phyloP scores from a whole-genome alignment of 2,113 vertebrate genomes.

The Dromiciops gliroides region DNA sequence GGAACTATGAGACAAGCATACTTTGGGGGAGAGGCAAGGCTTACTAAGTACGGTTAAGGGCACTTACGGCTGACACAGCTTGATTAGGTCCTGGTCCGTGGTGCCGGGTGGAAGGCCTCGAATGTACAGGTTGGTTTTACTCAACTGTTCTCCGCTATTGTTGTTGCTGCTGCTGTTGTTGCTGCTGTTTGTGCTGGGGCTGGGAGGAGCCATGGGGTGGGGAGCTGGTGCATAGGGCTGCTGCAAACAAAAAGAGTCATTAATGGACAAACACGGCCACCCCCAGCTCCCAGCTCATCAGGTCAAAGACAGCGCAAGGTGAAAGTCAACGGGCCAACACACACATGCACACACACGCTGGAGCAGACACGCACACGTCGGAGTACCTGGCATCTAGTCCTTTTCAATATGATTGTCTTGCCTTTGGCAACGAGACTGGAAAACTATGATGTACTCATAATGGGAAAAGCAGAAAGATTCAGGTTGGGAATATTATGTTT shows the following conservation, averaged over 20 bases:
- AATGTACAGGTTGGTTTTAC: slow-evolving; percentile 99
- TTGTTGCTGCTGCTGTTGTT: slow-evolving; percentile 93
- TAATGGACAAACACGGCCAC: slow-evolving; percentile 71
- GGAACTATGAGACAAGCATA: not conserved
- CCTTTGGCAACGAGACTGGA: not conserved
- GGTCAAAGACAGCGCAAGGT: not conserved
- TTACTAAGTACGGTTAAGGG: not conserved
- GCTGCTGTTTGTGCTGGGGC: slow-evolving; percentile 97
- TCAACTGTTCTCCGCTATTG: slow-evolving; percentile 92
- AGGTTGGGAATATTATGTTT: not conserved
- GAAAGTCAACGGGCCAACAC: not conserved
- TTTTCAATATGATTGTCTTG: not conserved
- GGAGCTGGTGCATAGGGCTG: slow-evolving; percentile 99
- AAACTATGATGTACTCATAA: not conserved
- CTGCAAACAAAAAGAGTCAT: slow-evolving; percentile 85
- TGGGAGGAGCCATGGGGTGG: slow-evolving; percentile 99
- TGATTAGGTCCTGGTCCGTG: slow-evolving; percentile 99
- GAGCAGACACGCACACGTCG: not conserved
- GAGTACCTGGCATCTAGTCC: not conserved
- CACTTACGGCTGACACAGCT: slow-evolving; percentile 99
- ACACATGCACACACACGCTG: not conserved
- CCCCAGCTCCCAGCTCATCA: slow-evolving; percentile 38
- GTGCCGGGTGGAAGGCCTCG: slow-evolving; percentile 97
- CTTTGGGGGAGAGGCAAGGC: not conserved
- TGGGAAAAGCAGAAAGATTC: not conserved